A percentile compares a stretch with the other conserved stretches of the same genome.
phyloP scores from a whole-genome alignment of 2,113 vertebrate genomes.

The Dissostichus mawsoni region DNA sequence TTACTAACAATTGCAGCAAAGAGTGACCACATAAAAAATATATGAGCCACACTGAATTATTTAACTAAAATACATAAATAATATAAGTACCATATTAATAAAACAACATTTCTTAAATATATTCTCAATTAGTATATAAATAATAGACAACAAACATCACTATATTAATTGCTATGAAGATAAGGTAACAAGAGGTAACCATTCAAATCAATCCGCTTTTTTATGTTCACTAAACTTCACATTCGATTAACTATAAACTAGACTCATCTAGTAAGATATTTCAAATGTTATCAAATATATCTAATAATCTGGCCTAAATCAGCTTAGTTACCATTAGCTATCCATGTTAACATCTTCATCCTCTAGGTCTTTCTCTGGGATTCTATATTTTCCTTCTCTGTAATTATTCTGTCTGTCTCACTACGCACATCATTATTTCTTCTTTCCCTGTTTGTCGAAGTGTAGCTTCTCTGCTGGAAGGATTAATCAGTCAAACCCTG shows the following conservation, averaged over 20 bases:
- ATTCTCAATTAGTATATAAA: not conserved
- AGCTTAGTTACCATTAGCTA: not conserved
- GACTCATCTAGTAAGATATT: not conserved
- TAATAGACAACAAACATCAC: not conserved
- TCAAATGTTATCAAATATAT: too few relatives aligned
- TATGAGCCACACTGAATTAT: slow-evolving; percentile 5
- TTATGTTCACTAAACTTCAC: not conserved
- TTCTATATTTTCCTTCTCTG: slow-evolving; percentile 14
- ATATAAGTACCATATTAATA: slow-evolving; percentile 20
- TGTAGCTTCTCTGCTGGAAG: slow-evolving; percentile 23
- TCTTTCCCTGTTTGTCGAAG: slow-evolving; percentile 20
- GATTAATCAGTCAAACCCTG: slow-evolving; percentile 48
- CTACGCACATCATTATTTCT: not conserved
- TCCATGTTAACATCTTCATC: not conserved
- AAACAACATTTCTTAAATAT: slow-evolving; percentile 8
- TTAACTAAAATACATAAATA: slow-evolving; percentile 13
- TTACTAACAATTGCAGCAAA: not conserved
- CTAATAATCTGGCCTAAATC: not conserved
- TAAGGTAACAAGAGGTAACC: not conserved
- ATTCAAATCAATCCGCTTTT: not conserved
- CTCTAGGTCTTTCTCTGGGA: not conserved
- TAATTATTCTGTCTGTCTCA: slow-evolving; percentile 17
- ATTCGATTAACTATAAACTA: not conserved
- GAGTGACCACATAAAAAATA: not conserved
- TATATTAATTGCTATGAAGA: not conserved